Percentiles rank a stretch among this genome's conserved stretches.
phyloP scores from a whole-genome alignment of 2,888 invertebrate genomes.

The Acrobasis suavella region DNA sequence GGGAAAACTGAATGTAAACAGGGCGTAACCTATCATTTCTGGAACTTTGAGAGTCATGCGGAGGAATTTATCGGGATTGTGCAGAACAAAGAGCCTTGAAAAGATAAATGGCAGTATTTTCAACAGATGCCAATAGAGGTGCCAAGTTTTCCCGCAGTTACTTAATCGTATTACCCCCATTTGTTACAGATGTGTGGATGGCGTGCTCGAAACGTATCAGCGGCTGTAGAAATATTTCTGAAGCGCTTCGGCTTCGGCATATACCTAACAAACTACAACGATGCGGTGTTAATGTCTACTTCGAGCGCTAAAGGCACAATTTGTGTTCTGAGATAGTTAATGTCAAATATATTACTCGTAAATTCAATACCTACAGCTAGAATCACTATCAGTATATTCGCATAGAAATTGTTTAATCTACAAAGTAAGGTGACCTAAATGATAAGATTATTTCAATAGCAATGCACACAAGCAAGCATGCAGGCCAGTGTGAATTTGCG shows the following conservation, averaged over 20 bases:
- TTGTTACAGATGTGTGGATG: slow-evolving; percentile 30
- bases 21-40: slow-evolving; percentile 26
- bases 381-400: slow-evolving; percentile 22
- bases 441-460: slow-evolving; percentile 80
- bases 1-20: slow-evolving; percentile 35
- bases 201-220: slow-evolving; percentile 21
- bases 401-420: slow-evolving; percentile 56
- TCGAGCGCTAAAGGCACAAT: slow-evolving; percentile 32
- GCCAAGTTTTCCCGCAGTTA: slow-evolving; percentile 34
- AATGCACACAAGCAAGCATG: slow-evolving; percentile 49
- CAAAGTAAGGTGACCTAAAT: slow-evolving; percentile 81
- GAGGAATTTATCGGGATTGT: slow-evolving; percentile 1
- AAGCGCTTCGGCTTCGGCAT: slow-evolving; percentile 31
- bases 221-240: slow-evolving; percentile 29
- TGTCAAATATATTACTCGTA: slow-evolving; percentile 30
- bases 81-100: slow-evolving; percentile 29
- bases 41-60: slow-evolving; percentile 29
- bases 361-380: slow-evolving; percentile 22
- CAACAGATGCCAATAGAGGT: slow-evolving; percentile 25
- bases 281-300: slow-evolving; percentile 38
- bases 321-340: slow-evolving; percentile 36
- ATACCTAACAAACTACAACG: slow-evolving; percentile 37
- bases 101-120: slow-evolving; percentile 27
- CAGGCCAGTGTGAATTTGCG: slow-evolving; percentile 63
- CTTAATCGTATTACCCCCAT: slow-evolving; percentile 33